Conservation (phyloP, 2,888 invertebrate species). For the Drosophila siamana region DNA sequence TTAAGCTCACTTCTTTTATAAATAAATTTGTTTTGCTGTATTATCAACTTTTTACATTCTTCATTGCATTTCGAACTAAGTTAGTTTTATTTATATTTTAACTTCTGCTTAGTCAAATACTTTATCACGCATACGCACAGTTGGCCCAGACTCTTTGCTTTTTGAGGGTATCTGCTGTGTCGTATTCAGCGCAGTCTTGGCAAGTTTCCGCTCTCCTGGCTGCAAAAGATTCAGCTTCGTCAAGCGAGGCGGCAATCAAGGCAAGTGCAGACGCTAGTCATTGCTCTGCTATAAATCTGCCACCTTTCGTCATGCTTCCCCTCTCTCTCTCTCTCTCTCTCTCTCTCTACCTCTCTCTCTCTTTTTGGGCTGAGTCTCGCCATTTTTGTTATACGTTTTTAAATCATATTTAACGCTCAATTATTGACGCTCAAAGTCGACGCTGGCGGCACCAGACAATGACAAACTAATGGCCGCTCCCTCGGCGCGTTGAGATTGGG, state of each 20-base stretch:
- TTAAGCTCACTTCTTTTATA: too few relatives aligned
- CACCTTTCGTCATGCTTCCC: slow-evolving; percentile 2
- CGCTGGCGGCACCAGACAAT: slow-evolving; percentile 67
- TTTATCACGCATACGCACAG: background rate
- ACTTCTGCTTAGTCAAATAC: too few relatives aligned
- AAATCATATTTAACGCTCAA: slow-evolving; percentile 82
- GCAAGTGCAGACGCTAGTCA: slow-evolving; percentile 59
- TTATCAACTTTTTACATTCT: too few relatives aligned
- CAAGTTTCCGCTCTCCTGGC: background rate
- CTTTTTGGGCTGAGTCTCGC: slow-evolving; percentile 12
- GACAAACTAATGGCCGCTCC: slow-evolving; percentile 72
- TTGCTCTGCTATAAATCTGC: slow-evolving; percentile 22
- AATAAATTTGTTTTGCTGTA: too few relatives aligned
- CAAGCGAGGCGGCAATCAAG: slow-evolving; percentile 65
- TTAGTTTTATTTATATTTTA: too few relatives aligned
- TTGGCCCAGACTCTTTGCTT: too few relatives aligned
- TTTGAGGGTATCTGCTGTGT: slow-evolving; percentile 24
- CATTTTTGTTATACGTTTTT: slow-evolving; percentile 43
- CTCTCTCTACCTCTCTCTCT: background rate
- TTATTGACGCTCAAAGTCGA: slow-evolving; percentile 76
- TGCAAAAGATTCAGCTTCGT: slow-evolving; percentile 15
- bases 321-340: too few relatives aligned
- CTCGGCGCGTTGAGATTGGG: background rate
- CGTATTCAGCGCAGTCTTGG: too few relatives aligned
- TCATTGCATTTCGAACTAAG: too few relatives aligned